Conservation (phyloP, 2,888 invertebrate genomes). For the Aquatica leii region DNA sequence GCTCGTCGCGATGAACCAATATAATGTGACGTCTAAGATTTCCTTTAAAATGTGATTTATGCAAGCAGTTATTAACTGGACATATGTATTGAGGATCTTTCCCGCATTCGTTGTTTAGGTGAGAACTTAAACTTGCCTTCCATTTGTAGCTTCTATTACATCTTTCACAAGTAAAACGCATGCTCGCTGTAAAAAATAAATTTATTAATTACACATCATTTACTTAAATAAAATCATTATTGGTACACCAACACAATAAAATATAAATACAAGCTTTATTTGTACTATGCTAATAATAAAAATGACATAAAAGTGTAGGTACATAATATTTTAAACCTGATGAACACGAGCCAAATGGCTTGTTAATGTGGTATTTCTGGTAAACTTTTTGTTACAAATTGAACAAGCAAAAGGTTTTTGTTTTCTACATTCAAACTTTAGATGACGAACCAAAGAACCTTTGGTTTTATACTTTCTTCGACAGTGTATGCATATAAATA, state of each 20-base stretch:
- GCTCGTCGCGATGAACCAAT: neutral
- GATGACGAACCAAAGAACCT: neutral
- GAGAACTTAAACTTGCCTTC: conserved; percentile 33
- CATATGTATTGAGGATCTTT: conserved; percentile 45
- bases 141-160: conserved; percentile 40
- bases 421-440: neutral
- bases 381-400: conserved; percentile 11
- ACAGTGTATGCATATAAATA: neutral
- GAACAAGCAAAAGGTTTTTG: neutral
- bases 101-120: conserved; percentile 46
- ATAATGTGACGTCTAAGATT: conserved; percentile 17
- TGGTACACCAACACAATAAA: too few species aligned
- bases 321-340: neutral
- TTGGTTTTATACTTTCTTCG: neutral
- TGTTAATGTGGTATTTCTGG: conserved; percentile 2
- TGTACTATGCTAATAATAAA: neutral
- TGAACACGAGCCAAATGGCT: neutral
- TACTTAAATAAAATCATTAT: too few species aligned
- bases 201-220: too few species aligned
- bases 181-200: neutral
- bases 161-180: conserved; percentile 49
- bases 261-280: neutral
- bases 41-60: conserved; percentile 16
- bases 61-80: conserved; percentile 28
- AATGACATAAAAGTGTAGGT: neutral